Conservation (phyloP, 2,888 invertebrate species). For the Catocala sponsa region DNA sequence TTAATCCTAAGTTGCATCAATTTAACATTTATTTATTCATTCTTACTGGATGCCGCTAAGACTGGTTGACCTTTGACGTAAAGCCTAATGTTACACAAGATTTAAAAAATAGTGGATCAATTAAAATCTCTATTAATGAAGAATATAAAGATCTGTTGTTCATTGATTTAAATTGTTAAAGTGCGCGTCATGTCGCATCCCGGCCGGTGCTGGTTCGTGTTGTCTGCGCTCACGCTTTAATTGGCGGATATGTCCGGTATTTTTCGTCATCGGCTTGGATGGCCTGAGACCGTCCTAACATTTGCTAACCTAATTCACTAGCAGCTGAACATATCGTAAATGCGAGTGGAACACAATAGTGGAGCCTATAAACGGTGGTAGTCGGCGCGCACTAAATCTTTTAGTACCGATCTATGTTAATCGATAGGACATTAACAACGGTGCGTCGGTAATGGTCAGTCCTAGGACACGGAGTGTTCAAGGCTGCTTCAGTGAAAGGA, state of each 20-base stretch:
- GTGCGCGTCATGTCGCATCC: slow-evolving; percentile 56
- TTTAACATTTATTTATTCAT: slow-evolving; percentile 3
- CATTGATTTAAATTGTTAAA: slow-evolving; percentile 78
- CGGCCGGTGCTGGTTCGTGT: slow-evolving; percentile 56
- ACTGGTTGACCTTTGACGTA: not conserved
- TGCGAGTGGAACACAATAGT: slow-evolving; percentile 67
- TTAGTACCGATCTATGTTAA: slow-evolving; percentile 81
- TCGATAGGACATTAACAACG: slow-evolving; percentile 82
- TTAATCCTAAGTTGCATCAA: not conserved
- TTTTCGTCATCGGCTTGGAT: slow-evolving; percentile 53
- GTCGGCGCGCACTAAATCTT: slow-evolving; percentile 72
- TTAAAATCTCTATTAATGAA: slow-evolving; percentile 66
- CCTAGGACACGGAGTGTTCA: slow-evolving; percentile 71
- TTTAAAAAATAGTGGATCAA: slow-evolving; percentile 57
- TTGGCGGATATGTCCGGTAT: slow-evolving; percentile 67
- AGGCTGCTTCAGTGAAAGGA: slow-evolving; percentile 85
- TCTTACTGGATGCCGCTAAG: not conserved
- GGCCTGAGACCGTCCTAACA: slow-evolving; percentile 64
- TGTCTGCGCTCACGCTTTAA: slow-evolving; percentile 56
- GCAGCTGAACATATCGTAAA: slow-evolving; percentile 52
- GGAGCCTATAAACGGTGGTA: slow-evolving; percentile 61
- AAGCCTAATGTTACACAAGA: slow-evolving; percentile 16
- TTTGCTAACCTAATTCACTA: slow-evolving; percentile 55
- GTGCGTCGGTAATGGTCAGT: slow-evolving; percentile 81
- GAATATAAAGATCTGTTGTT: slow-evolving; percentile 68